Percentiles rank a stretch among this genome's conserved stretches.
These are phyloP conservation scores for Zygaena filipendulae DNA, from an alignment of 2,888 invertebrate genomes.

Conservation along the genomic window DNA sequence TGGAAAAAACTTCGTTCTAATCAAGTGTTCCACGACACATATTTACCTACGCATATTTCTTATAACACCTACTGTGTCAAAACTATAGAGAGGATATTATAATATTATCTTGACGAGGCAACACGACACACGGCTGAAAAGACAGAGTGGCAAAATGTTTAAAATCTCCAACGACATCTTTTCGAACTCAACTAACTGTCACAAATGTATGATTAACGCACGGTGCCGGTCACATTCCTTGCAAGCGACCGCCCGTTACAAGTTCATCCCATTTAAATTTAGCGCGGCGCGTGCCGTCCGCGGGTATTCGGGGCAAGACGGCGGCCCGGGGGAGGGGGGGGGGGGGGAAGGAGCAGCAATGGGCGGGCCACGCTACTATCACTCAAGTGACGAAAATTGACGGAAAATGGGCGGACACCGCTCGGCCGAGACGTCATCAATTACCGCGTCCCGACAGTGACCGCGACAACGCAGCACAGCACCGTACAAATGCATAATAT, in stretches of 20 bases:
- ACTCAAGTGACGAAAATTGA: constrained; percentile 70
- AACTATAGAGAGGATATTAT: no score
- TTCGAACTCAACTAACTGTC: constrained; percentile 47
- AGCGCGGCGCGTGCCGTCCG: constrained; percentile 62
- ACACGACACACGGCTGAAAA: no score
- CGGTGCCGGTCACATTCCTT: constrained; percentile 50
- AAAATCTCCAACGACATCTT: constrained; percentile 36
- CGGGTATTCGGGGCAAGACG: constrained; percentile 26
- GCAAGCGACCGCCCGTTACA: constrained; percentile 55
- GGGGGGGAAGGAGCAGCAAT: constrained; percentile 23
- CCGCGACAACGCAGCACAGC: constrained; percentile 36
- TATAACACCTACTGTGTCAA: no score
- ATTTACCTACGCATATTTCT: no score
- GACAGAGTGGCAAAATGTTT: no score
- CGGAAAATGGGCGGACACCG: constrained; percentile 69
- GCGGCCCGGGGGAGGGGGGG: constrained; percentile 18
- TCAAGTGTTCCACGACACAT: no score
- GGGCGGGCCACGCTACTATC: constrained; percentile 63
- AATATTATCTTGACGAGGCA: no score
- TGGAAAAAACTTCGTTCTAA: no score
- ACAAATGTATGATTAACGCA: constrained; percentile 64
- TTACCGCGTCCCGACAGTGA: constrained; percentile 62
- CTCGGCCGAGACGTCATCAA: constrained; percentile 66
- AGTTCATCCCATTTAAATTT: constrained; percentile 68
- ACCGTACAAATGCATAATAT: constrained; percentile 47